A percentile compares a stretch with the other conserved stretches of the same genome.
Conservation (phyloP, 2,888 invertebrate species). For the Drosophila pseudotakahashii region DNA sequence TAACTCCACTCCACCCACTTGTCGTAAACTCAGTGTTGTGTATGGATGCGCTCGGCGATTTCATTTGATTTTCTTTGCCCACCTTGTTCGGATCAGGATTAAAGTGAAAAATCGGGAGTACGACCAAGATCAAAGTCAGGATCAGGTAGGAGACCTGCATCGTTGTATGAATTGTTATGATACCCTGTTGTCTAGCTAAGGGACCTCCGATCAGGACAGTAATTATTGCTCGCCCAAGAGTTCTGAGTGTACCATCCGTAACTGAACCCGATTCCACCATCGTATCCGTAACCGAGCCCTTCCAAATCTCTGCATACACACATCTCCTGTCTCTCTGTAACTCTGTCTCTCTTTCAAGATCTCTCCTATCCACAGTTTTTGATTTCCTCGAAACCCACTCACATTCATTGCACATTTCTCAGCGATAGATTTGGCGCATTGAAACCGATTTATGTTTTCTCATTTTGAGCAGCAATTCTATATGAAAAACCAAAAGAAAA, state of each 20-base stretch:
- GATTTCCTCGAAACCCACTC: constrained; percentile 40
- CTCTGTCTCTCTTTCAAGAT: constrained; percentile 33
- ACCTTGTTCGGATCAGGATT: constrained; percentile 25
- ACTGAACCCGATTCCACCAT: constrained; percentile 45
- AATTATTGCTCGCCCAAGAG: constrained; percentile 18
- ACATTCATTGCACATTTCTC: constrained; percentile 53
- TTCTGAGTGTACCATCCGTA: constrained; percentile 36
- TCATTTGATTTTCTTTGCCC: constrained; percentile 24
- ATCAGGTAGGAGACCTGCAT: constrained; percentile 39
- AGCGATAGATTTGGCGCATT: constrained; percentile 34
- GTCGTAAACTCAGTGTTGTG: constrained; percentile 44
- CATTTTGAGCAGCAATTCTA: constrained; percentile 43
- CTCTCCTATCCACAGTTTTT: constrained; percentile 29
- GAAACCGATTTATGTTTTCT: constrained; percentile 37
- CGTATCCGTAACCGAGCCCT: constrained; percentile 52
- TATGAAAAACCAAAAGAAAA: constrained; percentile 28
- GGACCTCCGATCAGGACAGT: constrained; percentile 10
- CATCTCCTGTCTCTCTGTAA: constrained; percentile 31
- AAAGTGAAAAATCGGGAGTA: not conserved
- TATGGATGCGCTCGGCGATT: constrained; percentile 54
- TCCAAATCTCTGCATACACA: constrained; percentile 45
- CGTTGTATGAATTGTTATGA: constrained; percentile 25
- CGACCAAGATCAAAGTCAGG: constrained; percentile 1
- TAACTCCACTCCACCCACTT: constrained; percentile 28
- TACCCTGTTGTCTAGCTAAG: constrained; percentile 31